Evolutionary conservation across 2,888 invertebrate species (phyloP), one percentile per base, ranked within the genome.

Genomic region (Epirrita christyi): DNA sequence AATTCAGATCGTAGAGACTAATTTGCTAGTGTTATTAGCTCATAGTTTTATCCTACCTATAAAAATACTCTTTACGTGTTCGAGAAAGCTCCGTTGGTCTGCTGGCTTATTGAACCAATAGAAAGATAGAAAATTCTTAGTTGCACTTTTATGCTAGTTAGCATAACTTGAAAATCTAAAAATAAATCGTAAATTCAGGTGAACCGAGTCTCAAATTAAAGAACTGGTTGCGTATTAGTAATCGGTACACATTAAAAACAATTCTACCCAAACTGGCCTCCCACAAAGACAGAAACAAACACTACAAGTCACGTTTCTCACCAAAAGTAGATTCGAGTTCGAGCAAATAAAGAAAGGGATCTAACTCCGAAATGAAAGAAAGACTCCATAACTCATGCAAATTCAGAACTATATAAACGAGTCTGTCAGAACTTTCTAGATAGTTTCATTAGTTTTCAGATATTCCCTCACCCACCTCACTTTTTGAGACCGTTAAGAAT

Each of bases 341-440:
- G 15, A 40, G 13, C 48, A 48, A 71, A 75, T 75, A 74, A 73
- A 77, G 72, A 67, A 67, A 67, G 61, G 63, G 64, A 63, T 61
- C 60, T 49, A 78, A 76, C 72, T 57, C 61, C 59, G 68, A 66
- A 67, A 69, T 70, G 72, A 72, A 66, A 77, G 69, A 77, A 78
- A 69, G 68, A 61, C 63, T 67, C 69, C 64, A 81, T 82, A 83
- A 80, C 78, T 83, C 78, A 81, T 80, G 80, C 76, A 80, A 81
- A 82, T 79, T 73, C 71, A 61, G 64, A 68, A 74, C 69, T 76
- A 70, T 70, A 72, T 73, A 78, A 75, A 75, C 72, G 73, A 71
- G 60, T 63, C 67, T 69, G 63, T 66, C 64, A 62, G n/a, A 71
- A 73, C 67, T 75, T 67, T 53, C 60, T 34, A 61, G 66, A 68